These are phyloP conservation scores for Neria commutata DNA, from an alignment of 2,888 invertebrate species.

Conservation along the genomic window DNA sequence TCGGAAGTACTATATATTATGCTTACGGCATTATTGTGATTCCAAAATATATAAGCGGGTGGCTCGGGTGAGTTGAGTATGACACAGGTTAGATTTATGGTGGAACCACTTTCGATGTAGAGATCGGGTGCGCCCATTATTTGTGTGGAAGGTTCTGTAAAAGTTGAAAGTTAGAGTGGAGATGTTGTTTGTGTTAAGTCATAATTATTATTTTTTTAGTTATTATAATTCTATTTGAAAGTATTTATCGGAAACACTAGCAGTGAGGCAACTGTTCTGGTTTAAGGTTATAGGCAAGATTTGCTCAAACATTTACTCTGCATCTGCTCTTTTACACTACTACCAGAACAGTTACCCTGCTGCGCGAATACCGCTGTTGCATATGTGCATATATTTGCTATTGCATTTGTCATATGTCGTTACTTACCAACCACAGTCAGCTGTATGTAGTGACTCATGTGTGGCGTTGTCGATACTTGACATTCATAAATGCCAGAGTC, in stretches of 20 bases:
- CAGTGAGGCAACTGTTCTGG: no score
- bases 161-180: no score
- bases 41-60: constrained; percentile 93
- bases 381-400: no score
- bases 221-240: background rate
- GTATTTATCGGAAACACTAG: no score
- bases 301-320: no score
- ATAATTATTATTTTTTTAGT: background rate
- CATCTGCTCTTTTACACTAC: no score
- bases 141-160: constrained; percentile 88
- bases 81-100: constrained; percentile 92
- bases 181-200: no score
- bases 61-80: constrained; percentile 90
- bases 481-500: constrained; percentile 90
- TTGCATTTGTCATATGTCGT: no score
- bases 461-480: constrained; percentile 92
- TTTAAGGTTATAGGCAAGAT: no score
- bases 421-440: constrained; percentile 89
- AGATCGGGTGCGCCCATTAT: constrained; percentile 91
- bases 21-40: constrained; percentile 90
- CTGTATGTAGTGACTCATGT: constrained; percentile 90
- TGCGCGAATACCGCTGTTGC: no score
- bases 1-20: constrained; percentile 9
- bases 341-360: no score
- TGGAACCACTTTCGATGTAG: constrained; percentile 91